Percentiles rank a stretch among this genome's conserved stretches.
These are phyloP conservation scores for Coranthus polyacanthus DNA, from an alignment of 2,797 vertebrate genomes.

Conservation along the genomic window DNA sequence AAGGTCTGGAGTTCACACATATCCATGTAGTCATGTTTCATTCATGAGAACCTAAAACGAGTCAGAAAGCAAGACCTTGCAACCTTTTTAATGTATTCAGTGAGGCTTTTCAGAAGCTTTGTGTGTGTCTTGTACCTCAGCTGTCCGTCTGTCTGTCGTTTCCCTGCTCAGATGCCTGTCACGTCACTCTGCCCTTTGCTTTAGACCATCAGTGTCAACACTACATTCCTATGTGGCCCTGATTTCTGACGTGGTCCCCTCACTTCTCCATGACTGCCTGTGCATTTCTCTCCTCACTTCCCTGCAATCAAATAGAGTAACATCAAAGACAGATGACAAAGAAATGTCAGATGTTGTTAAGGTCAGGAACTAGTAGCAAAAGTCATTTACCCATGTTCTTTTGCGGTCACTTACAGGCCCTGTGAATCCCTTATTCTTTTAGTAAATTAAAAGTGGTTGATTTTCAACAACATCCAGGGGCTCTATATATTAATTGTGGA, in stretches of 20 bases:
- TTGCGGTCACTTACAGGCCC: conserved; percentile 13
- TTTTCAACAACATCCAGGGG: conserved; percentile 46
- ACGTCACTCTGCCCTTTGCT: conserved; percentile 87
- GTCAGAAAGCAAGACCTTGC: conserved; percentile 58
- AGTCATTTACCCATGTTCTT: conserved; percentile 32
- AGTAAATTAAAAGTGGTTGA: conserved; percentile 49
- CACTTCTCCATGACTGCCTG: conserved; percentile 45
- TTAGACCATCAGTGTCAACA: conserved; percentile 85
- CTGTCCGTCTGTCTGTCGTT: conserved; percentile 62
- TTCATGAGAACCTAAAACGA: conserved; percentile 71
- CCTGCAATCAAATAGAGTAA: conserved; percentile 68
- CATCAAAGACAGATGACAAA: conserved; percentile 66
- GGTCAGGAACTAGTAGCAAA: conserved; percentile 42
- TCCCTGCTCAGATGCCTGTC: conserved; percentile 77
- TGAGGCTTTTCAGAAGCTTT: conserved; percentile 51
- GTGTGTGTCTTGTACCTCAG: conserved; percentile 54
- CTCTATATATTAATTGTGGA: conserved; percentile 57
- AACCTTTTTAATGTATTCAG: conserved; percentile 62
- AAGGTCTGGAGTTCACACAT: conserved; percentile 60
- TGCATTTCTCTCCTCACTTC: conserved; percentile 57
- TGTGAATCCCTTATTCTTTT: conserved; percentile 23
- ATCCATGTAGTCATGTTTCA: conserved; percentile 64
- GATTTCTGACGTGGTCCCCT: conserved; percentile 70
- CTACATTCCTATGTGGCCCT: conserved; percentile 80
- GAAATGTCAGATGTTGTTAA: conserved; percentile 71